Evolutionary conservation across 1,140 invertebrate genomes (phyloP).

Genomic region (Panagrolaimus sp.): DNA sequence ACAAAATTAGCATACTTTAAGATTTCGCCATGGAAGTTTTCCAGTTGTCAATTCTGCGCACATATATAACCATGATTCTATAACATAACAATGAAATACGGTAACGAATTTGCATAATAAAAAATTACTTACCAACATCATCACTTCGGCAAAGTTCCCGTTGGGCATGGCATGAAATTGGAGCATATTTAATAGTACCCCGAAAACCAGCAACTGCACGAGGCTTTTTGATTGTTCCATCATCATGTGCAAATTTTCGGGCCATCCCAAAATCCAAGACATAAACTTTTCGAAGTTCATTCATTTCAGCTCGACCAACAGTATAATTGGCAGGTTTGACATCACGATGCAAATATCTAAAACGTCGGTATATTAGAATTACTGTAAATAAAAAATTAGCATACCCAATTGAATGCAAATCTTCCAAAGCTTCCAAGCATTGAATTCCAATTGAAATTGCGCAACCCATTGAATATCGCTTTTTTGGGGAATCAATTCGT

Average conservation of each 20-base stretch:
- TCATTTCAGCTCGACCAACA: constrained; percentile 44
- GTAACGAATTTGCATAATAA: no score
- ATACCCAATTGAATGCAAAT: constrained; percentile 20
- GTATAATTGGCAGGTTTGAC: constrained; percentile 52
- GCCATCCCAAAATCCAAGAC: constrained; percentile 47
- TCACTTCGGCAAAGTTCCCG: constrained; percentile 40
- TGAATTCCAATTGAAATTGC: constrained; percentile 47
- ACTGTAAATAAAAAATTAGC: not conserved
- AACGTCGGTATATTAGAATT: constrained; percentile 15
- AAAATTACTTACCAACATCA: no score
- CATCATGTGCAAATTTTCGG: constrained; percentile 30
- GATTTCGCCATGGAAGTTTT: constrained; percentile 43
- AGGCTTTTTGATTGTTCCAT: constrained; percentile 41
- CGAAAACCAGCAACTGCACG: constrained; percentile 40
- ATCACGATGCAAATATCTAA: constrained; percentile 53
- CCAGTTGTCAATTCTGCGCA: constrained; percentile 40
- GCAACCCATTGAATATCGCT: constrained; percentile 38
- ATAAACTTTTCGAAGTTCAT: constrained; percentile 49
- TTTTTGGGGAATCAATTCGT: constrained; percentile 12
- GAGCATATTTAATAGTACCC: constrained; percentile 47
- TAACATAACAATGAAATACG: no score
- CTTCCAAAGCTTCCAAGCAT: constrained; percentile 47
- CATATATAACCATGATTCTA: constrained; percentile 51
- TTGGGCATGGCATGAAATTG: constrained; percentile 36
- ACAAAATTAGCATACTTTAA: no score